Evolutionary conservation across 2,888 invertebrate species (phyloP).

Genomic region (Tineola bisselliella): DNA sequence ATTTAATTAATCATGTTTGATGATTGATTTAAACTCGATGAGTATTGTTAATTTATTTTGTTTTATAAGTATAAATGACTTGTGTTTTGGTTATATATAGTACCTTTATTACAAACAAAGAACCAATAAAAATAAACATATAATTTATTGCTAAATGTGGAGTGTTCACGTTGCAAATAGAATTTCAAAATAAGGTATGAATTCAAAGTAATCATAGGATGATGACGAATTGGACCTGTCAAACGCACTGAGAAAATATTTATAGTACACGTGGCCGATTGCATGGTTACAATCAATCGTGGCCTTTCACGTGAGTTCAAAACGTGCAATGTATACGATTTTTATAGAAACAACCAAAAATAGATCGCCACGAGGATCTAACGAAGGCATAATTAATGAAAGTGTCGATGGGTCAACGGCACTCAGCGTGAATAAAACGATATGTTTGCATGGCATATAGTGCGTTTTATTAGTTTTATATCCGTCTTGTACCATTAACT

Average conservation of each 20-base stretch:
- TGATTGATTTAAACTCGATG: neutral
- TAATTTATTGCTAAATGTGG: neutral
- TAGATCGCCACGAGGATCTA: conserved; percentile 14
- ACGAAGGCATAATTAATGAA: conserved; percentile 20
- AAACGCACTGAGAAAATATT: neutral
- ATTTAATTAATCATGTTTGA: neutral
- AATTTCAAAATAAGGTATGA: neutral
- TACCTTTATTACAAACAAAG: no score
- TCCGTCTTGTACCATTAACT: conserved; percentile 1
- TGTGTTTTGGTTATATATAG: no score
- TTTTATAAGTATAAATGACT: no score
- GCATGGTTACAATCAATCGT: neutral
- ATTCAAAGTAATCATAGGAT: neutral
- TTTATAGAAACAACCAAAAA: neutral
- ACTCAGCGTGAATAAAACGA: conserved; percentile 12
- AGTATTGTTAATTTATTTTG: neutral
- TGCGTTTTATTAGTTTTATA: conserved; percentile 9
- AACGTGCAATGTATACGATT: neutral
- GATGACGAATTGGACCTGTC: neutral
- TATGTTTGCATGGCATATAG: conserved; percentile 8
- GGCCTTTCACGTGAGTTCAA: neutral
- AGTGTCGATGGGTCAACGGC: conserved; percentile 14
- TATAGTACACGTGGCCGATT: neutral
- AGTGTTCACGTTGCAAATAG: neutral
- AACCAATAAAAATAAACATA: no score